A percentile compares a stretch with the other conserved stretches of the same genome.
Conservation (phyloP, 2,888 invertebrate species). For the Apomyelois bistriatella region DNA sequence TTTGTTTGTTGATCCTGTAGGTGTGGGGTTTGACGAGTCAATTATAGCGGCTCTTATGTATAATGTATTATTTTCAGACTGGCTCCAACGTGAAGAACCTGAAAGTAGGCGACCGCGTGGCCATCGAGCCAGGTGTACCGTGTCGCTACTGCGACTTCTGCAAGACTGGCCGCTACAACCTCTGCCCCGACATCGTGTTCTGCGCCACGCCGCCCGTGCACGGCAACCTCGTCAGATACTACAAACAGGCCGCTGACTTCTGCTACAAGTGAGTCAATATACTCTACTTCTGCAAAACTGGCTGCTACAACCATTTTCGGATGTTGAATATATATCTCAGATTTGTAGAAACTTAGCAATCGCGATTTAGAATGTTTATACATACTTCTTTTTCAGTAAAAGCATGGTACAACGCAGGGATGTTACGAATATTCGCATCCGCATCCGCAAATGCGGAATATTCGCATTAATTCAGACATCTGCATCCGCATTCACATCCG, state of each 20-base stretch:
- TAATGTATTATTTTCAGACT: conserved; percentile 50
- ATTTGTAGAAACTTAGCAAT: too few species aligned
- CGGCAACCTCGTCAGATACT: conserved; percentile 93
- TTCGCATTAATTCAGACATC: too few species aligned
- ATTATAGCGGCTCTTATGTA: too few species aligned
- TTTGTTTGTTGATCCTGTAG: too few species aligned
- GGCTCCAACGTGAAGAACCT: conserved; percentile 83
- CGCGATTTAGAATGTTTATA: too few species aligned
- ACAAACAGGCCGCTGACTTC: conserved; percentile 94
- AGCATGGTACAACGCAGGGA: too few species aligned
- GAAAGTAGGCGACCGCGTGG: conserved; percentile 92
- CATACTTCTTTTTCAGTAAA: too few species aligned
- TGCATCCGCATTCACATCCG: too few species aligned
- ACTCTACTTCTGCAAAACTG: conserved; percentile 87
- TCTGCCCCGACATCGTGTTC: conserved; percentile 92
- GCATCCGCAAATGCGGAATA: too few species aligned
- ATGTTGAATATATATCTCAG: too few species aligned
- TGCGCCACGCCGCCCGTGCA: conserved; percentile 97
- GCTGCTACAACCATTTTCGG: conserved; percentile 94
- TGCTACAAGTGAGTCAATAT: conserved; percentile 84
- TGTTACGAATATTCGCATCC: too few species aligned
- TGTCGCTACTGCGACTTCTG: conserved; percentile 92
- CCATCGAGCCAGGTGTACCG: conserved; percentile 95
- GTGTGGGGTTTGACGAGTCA: too few species aligned
- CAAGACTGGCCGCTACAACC: conserved; percentile 93